Evolutionary conservation across 2,113 vertebrate species (phyloP), one percentile per base, ranked within the genome.

Genomic region (Rhinolophus sinicus): DNA sequence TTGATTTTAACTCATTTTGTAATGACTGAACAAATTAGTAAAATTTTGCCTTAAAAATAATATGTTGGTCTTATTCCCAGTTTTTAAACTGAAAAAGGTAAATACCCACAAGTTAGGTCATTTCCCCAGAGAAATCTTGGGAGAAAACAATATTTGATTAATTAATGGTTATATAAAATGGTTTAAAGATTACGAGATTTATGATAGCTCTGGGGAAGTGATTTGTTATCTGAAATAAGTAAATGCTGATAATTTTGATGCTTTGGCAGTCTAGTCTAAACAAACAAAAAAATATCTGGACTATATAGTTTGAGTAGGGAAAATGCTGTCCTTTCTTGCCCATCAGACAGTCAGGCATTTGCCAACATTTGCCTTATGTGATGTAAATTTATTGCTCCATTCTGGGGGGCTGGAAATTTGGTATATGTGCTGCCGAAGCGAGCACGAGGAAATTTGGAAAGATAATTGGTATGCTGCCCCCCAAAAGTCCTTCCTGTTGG

Each of bases 221-320:
- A 80, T 94, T 88, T 65, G 40, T 91, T 96, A 62, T 64, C 6
- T 75, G 44, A 92, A 93, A 93, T 75, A 75, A 88, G 12, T 40
- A 90, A 90, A 76, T 75, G 30, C 52, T 88, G 69, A 60, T 83
- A 38, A 83, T 90, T 78, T 90, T 73, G 62, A 67, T 78, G 35
- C 28, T 62, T 83, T n/a, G 15, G 15, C 47, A 33, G 19, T 69
- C 30, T 83, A 50, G 16, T 84, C 2, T 72, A 13, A 80, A 62
- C 10, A 7, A 85, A 54, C 35, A 38, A 75, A 72, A 28, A 77
- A 62, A 16, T 33, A 72, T 52, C 30, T 58, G n/a, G 22, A 65
- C 38, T 60, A 38, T 28, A 52, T 54, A 52, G 38, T 65, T 40
- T 60, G 40, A 54, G 9, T 72, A 77, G 33, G 60, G 9, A 78